phyloP scores from a whole-genome alignment of 2,888 invertebrate species.

The Smittia aterrima region DNA sequence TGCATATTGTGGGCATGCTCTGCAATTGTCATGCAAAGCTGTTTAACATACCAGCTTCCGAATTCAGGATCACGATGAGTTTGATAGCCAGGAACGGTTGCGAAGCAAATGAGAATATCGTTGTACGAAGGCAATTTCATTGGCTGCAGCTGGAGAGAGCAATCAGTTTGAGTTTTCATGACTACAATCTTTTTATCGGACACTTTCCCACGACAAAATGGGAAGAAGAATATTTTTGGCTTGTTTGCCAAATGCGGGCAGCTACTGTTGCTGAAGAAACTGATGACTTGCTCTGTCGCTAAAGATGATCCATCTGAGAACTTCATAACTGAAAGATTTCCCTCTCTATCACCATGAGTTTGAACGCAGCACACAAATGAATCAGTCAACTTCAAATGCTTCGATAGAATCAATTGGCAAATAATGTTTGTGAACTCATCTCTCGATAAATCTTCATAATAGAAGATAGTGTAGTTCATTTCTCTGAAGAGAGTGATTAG shows the following conservation, averaged over 20 bases:
- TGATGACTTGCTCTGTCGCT: conserved; percentile 58
- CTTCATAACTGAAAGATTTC: conserved; percentile 59
- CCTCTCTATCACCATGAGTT: conserved; percentile 62
- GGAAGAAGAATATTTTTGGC: conserved; percentile 73
- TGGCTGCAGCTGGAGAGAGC: neutral
- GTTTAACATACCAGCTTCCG: conserved; percentile 73
- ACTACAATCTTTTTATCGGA: conserved; percentile 9
- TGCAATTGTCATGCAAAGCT: conserved; percentile 65
- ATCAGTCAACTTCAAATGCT: conserved; percentile 56
- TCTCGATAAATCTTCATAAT: conserved; percentile 48
- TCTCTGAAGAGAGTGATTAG: conserved; percentile 61
- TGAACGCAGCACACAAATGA: conserved; percentile 65
- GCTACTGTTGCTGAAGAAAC: conserved; percentile 59
- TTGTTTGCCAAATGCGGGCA: conserved; percentile 59
- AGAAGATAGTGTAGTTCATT: conserved; percentile 58
- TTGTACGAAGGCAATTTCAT: conserved; percentile 52
- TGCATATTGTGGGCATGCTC: conserved; percentile 62
- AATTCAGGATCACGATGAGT: conserved; percentile 58
- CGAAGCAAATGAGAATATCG: conserved; percentile 66
- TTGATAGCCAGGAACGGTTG: conserved; percentile 59
- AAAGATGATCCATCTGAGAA: conserved; percentile 59
- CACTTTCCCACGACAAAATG: conserved; percentile 62
- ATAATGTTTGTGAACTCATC: conserved; percentile 54
- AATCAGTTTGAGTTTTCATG: conserved; percentile 44
- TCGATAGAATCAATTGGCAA: conserved; percentile 53